A percentile compares a stretch with the other conserved stretches of the same genome.
Conservation (phyloP, 2,888 invertebrate genomes). For the Volucella inflata region DNA sequence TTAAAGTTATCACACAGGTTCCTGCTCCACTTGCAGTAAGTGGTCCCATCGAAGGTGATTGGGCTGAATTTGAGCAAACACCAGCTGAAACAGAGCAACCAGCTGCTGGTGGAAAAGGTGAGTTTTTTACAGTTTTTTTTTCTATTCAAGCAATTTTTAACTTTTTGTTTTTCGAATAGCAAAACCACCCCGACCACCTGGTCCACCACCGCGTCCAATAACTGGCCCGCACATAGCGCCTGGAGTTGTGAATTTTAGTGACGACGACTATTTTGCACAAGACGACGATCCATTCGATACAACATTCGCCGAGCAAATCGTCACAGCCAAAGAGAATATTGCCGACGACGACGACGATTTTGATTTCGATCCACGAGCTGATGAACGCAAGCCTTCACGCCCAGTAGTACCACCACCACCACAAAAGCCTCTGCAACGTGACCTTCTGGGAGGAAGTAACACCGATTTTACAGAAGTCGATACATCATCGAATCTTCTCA, state of each 20-base stretch:
- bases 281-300: constrained; percentile 92
- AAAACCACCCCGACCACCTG: constrained; percentile 82
- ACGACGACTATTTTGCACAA: constrained; percentile 85
- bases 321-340: constrained; percentile 84
- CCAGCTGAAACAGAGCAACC: constrained; percentile 83
- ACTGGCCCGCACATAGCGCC: constrained; percentile 81
- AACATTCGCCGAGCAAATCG: constrained; percentile 90
- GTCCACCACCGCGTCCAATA: constrained; percentile 82
- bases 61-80: constrained; percentile 88
- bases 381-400: constrained; percentile 83
- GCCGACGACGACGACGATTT: constrained; percentile 83
- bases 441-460: constrained; percentile 85
- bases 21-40: constrained; percentile 84
- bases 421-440: constrained; percentile 84
- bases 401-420: constrained; percentile 76
- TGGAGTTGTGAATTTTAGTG: constrained; percentile 80
- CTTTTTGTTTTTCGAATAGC: constrained; percentile 77
- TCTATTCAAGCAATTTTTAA: not conserved
- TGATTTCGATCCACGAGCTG: constrained; percentile 88
- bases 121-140: constrained; percentile 65
- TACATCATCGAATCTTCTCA: constrained; percentile 84
- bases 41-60: constrained; percentile 84
- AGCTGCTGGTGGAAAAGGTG: constrained; percentile 79
- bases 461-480: constrained; percentile 67
- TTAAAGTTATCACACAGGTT: constrained; percentile 82